These are phyloP conservation scores for Stenolophus ochropezus DNA, from an alignment of 2,888 invertebrate genomes.

Conservation along the genomic window DNA sequence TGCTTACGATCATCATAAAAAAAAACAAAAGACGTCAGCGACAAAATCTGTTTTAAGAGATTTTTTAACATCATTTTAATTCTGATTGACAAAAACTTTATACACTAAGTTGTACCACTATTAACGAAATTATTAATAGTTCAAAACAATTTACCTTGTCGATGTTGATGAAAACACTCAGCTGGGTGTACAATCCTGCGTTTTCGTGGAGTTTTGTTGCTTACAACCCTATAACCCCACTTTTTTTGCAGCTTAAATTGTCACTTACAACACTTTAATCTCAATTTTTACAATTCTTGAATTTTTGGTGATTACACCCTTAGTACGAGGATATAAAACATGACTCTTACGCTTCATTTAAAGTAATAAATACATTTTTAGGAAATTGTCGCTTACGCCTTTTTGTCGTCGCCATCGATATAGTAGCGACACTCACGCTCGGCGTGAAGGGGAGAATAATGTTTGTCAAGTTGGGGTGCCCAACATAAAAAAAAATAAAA, in stretches of 20 bases:
- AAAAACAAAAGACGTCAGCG: slow-evolving; percentile 11
- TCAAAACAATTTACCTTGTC: slow-evolving; percentile 19
- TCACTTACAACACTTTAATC: not conserved
- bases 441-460: no score
- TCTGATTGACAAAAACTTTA: not conserved
- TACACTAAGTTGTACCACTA: not conserved
- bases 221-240: not conserved
- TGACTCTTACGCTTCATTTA: not conserved
- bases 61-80: not conserved
- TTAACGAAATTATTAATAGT: slow-evolving; percentile 30
- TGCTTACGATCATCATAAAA: not conserved
- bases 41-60: not conserved
- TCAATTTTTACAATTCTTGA: slow-evolving; percentile 13
- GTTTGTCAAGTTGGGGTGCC: no score
- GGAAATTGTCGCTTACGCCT: not conserved
- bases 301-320: slow-evolving; percentile 13
- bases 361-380: not conserved
- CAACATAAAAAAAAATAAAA: no score
- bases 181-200: slow-evolving; percentile 3
- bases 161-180: not conserved
- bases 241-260: not conserved
- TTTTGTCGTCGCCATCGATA: not conserved
- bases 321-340: not conserved
- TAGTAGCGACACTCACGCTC: no score
- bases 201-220: not conserved